Evolutionary conservation across 2,797 vertebrate genomes (phyloP).

Genomic region (Manis javanica): DNA sequence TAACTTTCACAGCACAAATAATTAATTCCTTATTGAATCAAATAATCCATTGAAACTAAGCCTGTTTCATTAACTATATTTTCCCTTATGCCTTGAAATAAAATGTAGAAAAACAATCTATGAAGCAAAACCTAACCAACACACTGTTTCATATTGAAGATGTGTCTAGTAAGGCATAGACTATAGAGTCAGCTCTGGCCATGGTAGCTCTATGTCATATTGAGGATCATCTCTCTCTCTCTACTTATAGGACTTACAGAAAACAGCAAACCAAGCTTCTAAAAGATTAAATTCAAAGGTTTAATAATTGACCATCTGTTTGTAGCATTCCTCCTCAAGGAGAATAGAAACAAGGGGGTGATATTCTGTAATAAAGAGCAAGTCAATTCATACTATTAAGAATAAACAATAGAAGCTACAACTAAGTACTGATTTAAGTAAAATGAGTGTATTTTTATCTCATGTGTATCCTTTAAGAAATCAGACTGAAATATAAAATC

Average conservation of each 20-base stretch:
- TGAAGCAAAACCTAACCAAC: neutral
- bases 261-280: neutral
- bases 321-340: neutral
- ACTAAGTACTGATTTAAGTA: neutral
- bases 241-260: neutral
- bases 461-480: neutral
- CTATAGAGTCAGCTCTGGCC: neutral
- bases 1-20: neutral
- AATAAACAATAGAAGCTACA: neutral
- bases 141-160: neutral
- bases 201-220: neutral
- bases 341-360: neutral
- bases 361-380: neutral
- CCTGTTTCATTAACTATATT: neutral
- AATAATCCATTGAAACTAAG: neutral
- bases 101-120: neutral
- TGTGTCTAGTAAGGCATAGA: neutral
- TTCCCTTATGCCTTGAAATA: neutral
- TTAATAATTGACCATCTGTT: neutral
- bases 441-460: neutral
- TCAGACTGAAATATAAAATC: neutral
- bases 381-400: neutral
- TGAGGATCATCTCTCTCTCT: neutral
- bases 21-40: neutral
- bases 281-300: neutral